Base-by-base conservation (phyloP, 2,113 vertebrate species). In the Ailurus styani region DNA sequence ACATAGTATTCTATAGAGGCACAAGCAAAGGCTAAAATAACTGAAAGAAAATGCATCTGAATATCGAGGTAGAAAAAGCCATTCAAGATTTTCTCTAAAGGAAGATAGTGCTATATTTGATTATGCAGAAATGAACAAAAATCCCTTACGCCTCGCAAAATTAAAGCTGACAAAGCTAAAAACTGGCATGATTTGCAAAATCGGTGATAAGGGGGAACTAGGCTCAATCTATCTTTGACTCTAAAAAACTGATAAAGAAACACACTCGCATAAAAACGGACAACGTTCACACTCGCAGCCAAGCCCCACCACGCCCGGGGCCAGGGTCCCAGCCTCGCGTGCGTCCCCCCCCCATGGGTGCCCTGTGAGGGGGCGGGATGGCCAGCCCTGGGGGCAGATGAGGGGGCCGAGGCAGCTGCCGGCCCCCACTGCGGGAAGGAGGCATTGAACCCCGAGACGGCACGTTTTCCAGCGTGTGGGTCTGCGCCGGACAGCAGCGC, bases 391-490 rank as follows among this genome's bases (percentile, higher is more conserved):
- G 52, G 12, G 17, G 7, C 31, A 37, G 40, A 66, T 0, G 23
- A n/a, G 78, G 31, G 52, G 13, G 9, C 11, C 17, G 52, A 37
- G 50, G 6, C 7, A 10, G 40, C 57, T 66, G 60, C 42, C 47
- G 17, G 27, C 18, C 45, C 37, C 75, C 6, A 66, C 31, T 0
- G 50, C 7, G 5, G 68, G n/a, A 17, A 27, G 40, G 3, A 17
- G 52, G 52, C 40, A 17, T 3, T 50, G 90, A 73, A 29, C 40
- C 66, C 77, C 27, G 31, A 60, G 40, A n/a, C 10, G 18, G 37
- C 7, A 2, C 0, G 3, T 21, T 10, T 31, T 5, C 15, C 40
- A 0, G 40, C 0, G 0, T 7, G 50, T 27, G 40, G 4, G 9
- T 20, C 37, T 12, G 2, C 20, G 3, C 47, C 29, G 0, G 45